These are phyloP conservation scores for Pogonus chalceus DNA, from an alignment of 1,140 invertebrate species.

Conservation along the genomic window DNA sequence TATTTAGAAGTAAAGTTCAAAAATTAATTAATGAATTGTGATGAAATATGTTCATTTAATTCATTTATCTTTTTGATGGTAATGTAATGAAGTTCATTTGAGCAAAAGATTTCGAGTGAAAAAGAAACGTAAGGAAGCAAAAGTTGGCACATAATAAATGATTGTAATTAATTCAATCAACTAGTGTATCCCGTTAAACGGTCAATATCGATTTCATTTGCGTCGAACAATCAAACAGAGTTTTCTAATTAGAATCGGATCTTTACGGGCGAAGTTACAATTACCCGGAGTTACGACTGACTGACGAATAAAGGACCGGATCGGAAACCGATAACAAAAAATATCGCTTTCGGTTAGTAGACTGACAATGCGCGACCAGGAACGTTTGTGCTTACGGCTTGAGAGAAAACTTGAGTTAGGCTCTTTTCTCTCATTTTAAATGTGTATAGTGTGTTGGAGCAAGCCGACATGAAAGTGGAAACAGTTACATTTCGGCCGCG, in stretches of 20 bases:
- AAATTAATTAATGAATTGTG: too few species aligned
- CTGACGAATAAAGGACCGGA: conserved; percentile 1
- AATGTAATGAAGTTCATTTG: too few species aligned
- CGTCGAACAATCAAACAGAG: conserved; percentile 2
- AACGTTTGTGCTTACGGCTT: background rate
- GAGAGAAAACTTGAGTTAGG: background rate
- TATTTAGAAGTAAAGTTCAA: too few species aligned
- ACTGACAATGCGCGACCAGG: background rate
- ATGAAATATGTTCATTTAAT: too few species aligned
- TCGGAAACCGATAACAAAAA: conserved; percentile 6
- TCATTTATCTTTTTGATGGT: too few species aligned
- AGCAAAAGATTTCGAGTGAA: too few species aligned
- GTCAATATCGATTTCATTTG: conserved; percentile 2
- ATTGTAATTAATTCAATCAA: conserved; percentile 1
- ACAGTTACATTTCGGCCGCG: background rate
- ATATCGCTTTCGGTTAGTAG: background rate
- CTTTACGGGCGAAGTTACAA: conserved; percentile 5
- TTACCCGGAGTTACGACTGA: conserved; percentile 2
- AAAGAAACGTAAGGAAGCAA: too few species aligned
- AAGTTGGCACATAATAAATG: background rate
- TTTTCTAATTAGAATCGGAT: conserved; percentile 6
- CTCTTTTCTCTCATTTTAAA: background rate
- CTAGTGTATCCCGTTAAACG: background rate
- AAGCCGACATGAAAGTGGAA: background rate
- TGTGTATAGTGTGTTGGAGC: background rate